These are phyloP conservation scores for Mechanitis messenoides DNA, from an alignment of 2,888 invertebrate species.

Conservation along the genomic window DNA sequence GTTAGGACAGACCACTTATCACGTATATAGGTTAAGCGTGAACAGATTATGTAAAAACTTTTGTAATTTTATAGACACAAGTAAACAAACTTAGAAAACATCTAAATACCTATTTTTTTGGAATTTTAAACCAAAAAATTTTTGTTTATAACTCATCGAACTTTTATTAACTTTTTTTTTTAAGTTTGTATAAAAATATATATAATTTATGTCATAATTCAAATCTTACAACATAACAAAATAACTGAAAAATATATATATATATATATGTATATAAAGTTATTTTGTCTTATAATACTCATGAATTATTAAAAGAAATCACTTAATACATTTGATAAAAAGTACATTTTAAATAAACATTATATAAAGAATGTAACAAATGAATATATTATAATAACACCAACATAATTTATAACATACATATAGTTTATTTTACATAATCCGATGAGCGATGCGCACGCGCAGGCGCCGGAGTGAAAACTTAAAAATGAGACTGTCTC, in stretches of 20 bases:
- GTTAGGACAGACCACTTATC: slow-evolving; percentile 26
- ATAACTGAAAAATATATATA: no score
- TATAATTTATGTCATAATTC: no score
- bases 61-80: slow-evolving; percentile 30
- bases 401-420: slow-evolving; percentile 42
- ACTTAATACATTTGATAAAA: no score
- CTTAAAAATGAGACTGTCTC: slow-evolving; percentile 48
- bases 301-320: no score
- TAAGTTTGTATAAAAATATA: no score
- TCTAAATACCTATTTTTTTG: no score
- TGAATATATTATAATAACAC: slow-evolving; percentile 10
- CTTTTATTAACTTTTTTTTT: no score
- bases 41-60: slow-evolving; percentile 36
- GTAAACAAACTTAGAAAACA: slow-evolving; percentile 1
- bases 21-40: slow-evolving; percentile 64
- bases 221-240: no score
- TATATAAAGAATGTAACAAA: slow-evolving; percentile 3
- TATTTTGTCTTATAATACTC: no score
- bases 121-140: no score
- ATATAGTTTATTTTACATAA: slow-evolving; percentile 56
- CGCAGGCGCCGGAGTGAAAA: slow-evolving; percentile 44
- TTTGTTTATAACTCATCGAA: no score
- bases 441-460: slow-evolving; percentile 43
- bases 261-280: no score
- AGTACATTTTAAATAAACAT: not conserved